A percentile compares a stretch with the other conserved stretches of the same genome.
Conservation (phyloP, 1,140 invertebrate genomes). For the Goniozus legneri region DNA sequence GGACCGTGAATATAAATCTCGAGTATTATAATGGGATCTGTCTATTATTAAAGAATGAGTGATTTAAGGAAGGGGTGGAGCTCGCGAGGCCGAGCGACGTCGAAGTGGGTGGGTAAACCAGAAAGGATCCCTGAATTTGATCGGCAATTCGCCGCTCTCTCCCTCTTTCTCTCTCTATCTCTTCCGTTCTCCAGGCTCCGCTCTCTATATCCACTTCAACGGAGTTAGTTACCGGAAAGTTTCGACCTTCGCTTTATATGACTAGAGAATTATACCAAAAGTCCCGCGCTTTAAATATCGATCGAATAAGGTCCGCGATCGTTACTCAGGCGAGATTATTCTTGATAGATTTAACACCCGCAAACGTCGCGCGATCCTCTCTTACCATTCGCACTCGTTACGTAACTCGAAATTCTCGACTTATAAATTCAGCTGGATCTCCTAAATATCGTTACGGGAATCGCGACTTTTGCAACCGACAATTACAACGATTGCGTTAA, state of each 20-base stretch:
- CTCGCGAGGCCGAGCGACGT: slow-evolving; percentile 32
- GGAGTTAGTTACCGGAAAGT: slow-evolving; percentile 11
- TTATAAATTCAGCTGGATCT: too few species aligned
- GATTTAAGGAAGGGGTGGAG: slow-evolving; percentile 55
- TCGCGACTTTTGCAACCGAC: background rate
- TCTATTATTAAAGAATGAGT: slow-evolving; percentile 58
- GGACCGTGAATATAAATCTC: slow-evolving; percentile 49
- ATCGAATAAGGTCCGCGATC: too few species aligned
- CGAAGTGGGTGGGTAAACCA: slow-evolving; percentile 44
- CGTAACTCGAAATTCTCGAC: background rate
- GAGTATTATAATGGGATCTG: slow-evolving; percentile 56
- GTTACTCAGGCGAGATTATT: too few species aligned
- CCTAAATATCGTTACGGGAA: too few species aligned
- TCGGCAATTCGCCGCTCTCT: slow-evolving; percentile 35
- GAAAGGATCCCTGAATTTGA: slow-evolving; percentile 49
- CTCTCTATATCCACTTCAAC: slow-evolving; percentile 10
- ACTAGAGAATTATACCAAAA: too few species aligned
- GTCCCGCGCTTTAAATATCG: too few species aligned
- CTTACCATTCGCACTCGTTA: slow-evolving; percentile 1
- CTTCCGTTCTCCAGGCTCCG: background rate
- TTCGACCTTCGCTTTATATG: slow-evolving; percentile 11
- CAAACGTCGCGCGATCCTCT: too few species aligned
- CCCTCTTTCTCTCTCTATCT: slow-evolving; percentile 5
- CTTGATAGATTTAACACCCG: too few species aligned
- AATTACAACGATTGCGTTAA: slow-evolving; percentile 2